Percentiles rank a stretch among this genome's conserved stretches.
Evolutionary conservation across 2,888 invertebrate species (phyloP).

Genomic region (Pterostichus madidus): DNA sequence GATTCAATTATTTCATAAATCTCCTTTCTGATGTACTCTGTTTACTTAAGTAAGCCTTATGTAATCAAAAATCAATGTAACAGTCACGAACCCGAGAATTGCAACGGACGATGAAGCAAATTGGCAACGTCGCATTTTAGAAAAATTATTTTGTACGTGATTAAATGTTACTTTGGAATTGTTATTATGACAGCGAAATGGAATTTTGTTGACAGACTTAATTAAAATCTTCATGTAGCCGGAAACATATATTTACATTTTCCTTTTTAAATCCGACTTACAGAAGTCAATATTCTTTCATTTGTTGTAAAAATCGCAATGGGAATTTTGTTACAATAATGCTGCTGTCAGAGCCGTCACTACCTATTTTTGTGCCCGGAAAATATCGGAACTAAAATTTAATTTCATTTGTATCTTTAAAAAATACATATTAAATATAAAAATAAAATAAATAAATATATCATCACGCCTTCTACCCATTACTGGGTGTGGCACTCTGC

Average conservation of each 20-base stretch:
- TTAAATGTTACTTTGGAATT: conserved; percentile 29
- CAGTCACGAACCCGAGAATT: conserved; percentile 48
- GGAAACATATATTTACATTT: not conserved
- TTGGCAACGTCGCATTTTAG: conserved; percentile 37
- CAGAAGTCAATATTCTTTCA: not conserved
- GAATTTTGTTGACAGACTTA: conserved; percentile 28
- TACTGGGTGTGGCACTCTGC: no score
- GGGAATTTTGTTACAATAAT: no score
- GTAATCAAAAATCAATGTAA: conserved; percentile 63
- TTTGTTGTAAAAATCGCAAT: not conserved
- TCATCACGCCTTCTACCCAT: no score
- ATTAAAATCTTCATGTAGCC: conserved; percentile 11
- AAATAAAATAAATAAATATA: no score
- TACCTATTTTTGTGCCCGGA: no score
- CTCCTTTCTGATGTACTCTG: conserved; percentile 48
- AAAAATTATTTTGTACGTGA: conserved; percentile 39
- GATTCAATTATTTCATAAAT: conserved; percentile 59
- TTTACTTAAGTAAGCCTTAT: conserved; percentile 57
- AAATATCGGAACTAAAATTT: no score
- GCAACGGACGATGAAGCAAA: conserved; percentile 22
- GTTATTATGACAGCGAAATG: not conserved
- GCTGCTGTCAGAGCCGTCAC: no score
- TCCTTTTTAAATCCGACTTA: no score
- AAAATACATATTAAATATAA: no score
- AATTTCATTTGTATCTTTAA: no score